Conservation (phyloP, 2,797 vertebrate species). For the Channallabes apus region DNA sequence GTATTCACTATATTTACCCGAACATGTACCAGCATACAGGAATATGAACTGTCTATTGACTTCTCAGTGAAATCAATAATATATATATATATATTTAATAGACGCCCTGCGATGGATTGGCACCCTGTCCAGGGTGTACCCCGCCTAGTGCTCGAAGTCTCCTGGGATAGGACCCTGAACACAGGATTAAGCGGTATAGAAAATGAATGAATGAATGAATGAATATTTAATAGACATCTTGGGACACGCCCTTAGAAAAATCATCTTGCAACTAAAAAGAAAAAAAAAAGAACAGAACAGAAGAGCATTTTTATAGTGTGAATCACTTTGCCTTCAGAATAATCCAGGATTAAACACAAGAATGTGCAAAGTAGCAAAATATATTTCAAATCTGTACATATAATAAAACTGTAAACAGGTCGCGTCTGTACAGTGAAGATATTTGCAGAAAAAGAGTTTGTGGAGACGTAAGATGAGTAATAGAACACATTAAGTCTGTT, state of each 20-base stretch:
- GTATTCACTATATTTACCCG: neutral
- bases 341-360: neutral
- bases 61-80: neutral
- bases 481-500: too few species aligned
- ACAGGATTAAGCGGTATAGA: too few species aligned
- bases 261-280: neutral
- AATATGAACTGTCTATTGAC: neutral
- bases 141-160: too few species aligned
- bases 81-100: neutral
- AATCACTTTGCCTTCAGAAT: neutral
- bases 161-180: too few species aligned
- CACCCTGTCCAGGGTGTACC: too few species aligned
- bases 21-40: neutral
- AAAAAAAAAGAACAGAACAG: neutral
- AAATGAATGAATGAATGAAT: too few species aligned
- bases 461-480: too few species aligned
- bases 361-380: neutral
- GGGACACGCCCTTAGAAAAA: neutral
- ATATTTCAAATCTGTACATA: neutral
- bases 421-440: too few species aligned
- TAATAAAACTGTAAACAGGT: too few species aligned
- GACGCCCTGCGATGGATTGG: too few species aligned
- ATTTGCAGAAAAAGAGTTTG: too few species aligned
- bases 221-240: neutral
- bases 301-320: neutral